Conservation (phyloP, 2,888 invertebrate species). For the Ryuthela nishihirai region DNA sequence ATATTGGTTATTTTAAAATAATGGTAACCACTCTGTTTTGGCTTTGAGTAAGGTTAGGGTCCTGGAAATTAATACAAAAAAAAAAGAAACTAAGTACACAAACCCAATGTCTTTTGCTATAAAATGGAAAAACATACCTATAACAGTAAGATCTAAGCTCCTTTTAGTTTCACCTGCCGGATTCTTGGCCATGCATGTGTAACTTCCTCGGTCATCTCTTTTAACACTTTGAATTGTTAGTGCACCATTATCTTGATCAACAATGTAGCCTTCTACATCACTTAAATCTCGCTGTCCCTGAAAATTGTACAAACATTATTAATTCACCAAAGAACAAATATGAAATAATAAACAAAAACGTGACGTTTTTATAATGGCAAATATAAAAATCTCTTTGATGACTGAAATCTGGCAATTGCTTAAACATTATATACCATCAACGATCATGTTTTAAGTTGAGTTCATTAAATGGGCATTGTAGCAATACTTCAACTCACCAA, state of each 20-base stretch:
- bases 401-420: background rate
- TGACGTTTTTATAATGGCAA: background rate
- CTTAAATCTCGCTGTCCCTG: slow-evolving; percentile 64
- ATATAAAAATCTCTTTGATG: background rate
- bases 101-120: too few species aligned
- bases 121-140: slow-evolving; percentile 36
- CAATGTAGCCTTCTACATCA: slow-evolving; percentile 50
- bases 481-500: too few species aligned
- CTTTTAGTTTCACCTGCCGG: slow-evolving; percentile 63
- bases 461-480: too few species aligned
- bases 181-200: slow-evolving; percentile 76
- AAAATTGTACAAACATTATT: too few species aligned
- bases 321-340: background rate
- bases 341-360: background rate
- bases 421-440: too few species aligned
- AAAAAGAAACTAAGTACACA: too few species aligned
- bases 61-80: too few species aligned
- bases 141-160: slow-evolving; percentile 51
- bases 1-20: too few species aligned
- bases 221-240: slow-evolving; percentile 69
- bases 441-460: too few species aligned
- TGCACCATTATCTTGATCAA: slow-evolving; percentile 58
- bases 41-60: too few species aligned
- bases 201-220: slow-evolving; percentile 72
- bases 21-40: too few species aligned